Base-by-base conservation (phyloP, 2,888 invertebrate species). In the Saturnia pavonia region DNA sequence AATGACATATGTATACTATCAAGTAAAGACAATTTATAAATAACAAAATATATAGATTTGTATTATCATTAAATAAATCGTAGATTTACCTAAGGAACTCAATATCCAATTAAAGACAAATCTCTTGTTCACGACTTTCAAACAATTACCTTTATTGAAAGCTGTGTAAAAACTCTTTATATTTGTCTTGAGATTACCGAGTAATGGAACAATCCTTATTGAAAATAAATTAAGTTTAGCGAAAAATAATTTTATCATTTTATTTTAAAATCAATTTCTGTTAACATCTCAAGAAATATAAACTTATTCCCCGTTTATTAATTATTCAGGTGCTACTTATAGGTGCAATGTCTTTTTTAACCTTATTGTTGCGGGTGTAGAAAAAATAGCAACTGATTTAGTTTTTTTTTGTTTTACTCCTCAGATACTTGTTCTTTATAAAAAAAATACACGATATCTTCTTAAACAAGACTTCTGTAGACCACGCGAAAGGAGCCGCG, bases 131-230 rank as follows among this genome's bases (percentile, higher is more conserved):
- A 80, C 81, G 80, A 80, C 78, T 77, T 83, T 79, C 77, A 77
- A 74, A 78, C 84, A 85, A 85, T 85, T 83, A 82, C 78, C 76
- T 80, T 84, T 84, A 81, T 84, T 83, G 81, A 86, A 85, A 81
- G 81, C 78, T 80, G 75, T 77, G 80, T 81, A 80, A 84, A 81
- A 83, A 78, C 48, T 43, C 54, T 66, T 78, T 78, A 77, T 74
- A 75, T 76, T 74, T 71, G 72, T 74, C 69, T 74, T 73, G 69
- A 78, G 77, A 79, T 75, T 71, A 71, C 72, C 70, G 25, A 82
- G 78, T 77, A 77, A 77, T 74, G 78, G 76, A 74, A 75, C 78
- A 82, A 83, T 80, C 83, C 81, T 83, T 84, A 84, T 85, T 83
- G 82, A 79, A 85, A 85, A 83, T 83, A 81, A 87, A 88, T 88